Percentiles rank a stretch among this genome's conserved stretches.
phyloP scores from a whole-genome alignment of 2,797 vertebrate species.

The Vipera latastei region DNA sequence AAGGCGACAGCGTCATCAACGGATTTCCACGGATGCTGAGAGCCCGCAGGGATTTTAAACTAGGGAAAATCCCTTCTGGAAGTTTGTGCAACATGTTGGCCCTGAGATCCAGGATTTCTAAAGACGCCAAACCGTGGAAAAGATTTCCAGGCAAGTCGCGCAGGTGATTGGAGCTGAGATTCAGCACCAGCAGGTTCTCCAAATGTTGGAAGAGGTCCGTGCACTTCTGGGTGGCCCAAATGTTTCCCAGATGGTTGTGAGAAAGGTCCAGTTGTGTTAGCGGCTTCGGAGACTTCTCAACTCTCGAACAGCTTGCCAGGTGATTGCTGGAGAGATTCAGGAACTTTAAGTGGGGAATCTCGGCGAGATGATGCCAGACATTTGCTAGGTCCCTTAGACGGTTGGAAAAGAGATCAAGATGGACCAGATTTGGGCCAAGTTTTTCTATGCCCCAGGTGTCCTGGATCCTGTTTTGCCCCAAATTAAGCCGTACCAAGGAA shows the following conservation, averaged over 20 bases:
- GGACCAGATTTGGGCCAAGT: conserved; percentile 12
- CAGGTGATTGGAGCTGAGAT: conserved; percentile 37
- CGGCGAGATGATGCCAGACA: conserved; percentile 10
- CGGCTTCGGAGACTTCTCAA: neutral
- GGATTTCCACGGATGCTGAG: conserved; percentile 37
- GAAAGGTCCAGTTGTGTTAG: conserved; percentile 45
- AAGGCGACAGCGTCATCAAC: conserved; percentile 33
- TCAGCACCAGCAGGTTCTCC: conserved; percentile 13
- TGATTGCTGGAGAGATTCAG: conserved; percentile 33
- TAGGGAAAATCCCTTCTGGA: neutral
- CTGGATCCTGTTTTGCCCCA: conserved; percentile 44
- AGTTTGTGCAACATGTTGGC: conserved; percentile 34
- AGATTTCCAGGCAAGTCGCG: conserved; percentile 11
- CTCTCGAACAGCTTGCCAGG: conserved; percentile 3
- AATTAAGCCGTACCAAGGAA: conserved; percentile 3
- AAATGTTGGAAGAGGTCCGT: conserved; percentile 30
- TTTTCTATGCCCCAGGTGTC: conserved; percentile 8
- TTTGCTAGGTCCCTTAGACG: conserved; percentile 26
- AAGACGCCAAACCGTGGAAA: conserved; percentile 18
- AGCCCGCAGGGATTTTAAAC: conserved; percentile 7
- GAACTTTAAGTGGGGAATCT: neutral
- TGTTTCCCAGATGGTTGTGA: conserved; percentile 22
- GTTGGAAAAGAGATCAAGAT: conserved; percentile 48
- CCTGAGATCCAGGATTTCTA: conserved; percentile 37
- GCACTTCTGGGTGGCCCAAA: conserved; percentile 31